phyloP scores from a whole-genome alignment of 1,140 invertebrate genomes.

The Bombyx mandarina region DNA sequence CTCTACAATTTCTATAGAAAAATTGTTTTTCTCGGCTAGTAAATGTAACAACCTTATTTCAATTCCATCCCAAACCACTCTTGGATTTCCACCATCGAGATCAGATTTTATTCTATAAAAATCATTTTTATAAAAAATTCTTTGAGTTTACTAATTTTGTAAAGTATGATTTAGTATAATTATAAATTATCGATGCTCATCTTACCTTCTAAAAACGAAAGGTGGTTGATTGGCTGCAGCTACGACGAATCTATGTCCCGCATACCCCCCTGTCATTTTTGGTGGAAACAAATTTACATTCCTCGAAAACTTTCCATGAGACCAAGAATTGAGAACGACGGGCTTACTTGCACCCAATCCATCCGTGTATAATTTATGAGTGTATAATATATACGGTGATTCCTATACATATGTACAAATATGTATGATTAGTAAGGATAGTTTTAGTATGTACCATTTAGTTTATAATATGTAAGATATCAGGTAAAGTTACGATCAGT shows the following conservation, averaged over 20 bases:
- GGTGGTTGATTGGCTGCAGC: constrained; percentile 78
- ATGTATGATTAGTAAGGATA: constrained; percentile 1
- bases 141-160: too few species aligned
- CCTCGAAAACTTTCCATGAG: constrained; percentile 73
- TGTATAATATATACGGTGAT: constrained; percentile 78
- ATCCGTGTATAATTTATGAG: constrained; percentile 78
- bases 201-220: constrained; percentile 76
- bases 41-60: constrained; percentile 76
- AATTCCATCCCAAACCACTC: constrained; percentile 76
- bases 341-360: constrained; percentile 76
- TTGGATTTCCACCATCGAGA: constrained; percentile 54
- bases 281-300: constrained; percentile 76
- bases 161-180: background rate
- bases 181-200: too few species aligned
- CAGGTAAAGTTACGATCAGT: too few species aligned
- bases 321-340: constrained; percentile 77
- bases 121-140: background rate
- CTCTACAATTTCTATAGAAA: constrained; percentile 77
- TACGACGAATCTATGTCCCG: constrained; percentile 79
- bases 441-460: background rate
- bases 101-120: constrained; percentile 38
- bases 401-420: constrained; percentile 58
- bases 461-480: too few species aligned
- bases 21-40: constrained; percentile 75
- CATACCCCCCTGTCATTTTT: constrained; percentile 77